Percentiles rank a stretch among this genome's conserved stretches.
Evolutionary conservation across 2,113 vertebrate genomes (phyloP).

Genomic region (Perccottus glenii): DNA sequence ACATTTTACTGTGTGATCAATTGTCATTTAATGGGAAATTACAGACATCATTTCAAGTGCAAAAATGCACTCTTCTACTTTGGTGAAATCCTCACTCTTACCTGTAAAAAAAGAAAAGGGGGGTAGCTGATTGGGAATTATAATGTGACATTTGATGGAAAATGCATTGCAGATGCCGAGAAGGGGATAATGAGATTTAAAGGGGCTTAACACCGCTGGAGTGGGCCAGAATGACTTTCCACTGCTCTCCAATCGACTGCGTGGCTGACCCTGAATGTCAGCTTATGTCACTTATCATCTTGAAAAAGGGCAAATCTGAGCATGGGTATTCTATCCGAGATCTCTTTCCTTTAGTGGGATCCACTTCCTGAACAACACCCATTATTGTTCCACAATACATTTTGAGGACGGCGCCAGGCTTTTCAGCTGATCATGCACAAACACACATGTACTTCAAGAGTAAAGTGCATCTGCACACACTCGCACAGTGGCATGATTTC

Average conservation of each 20-base stretch:
- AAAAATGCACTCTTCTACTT: slow-evolving; percentile 22
- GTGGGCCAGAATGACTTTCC: slow-evolving; percentile 48
- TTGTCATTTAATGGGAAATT: background rate
- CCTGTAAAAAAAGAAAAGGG: slow-evolving; percentile 32
- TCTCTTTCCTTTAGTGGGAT: slow-evolving; percentile 35
- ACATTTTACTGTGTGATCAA: background rate
- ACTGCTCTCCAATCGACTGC: slow-evolving; percentile 44
- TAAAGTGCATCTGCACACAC: slow-evolving; percentile 39
- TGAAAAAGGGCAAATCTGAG: slow-evolving; percentile 50
- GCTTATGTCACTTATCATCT: slow-evolving; percentile 59
- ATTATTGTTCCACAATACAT: slow-evolving; percentile 16
- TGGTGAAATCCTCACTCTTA: slow-evolving; percentile 39
- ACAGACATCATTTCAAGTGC: background rate
- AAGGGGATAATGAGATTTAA: slow-evolving; percentile 59
- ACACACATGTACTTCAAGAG: slow-evolving; percentile 44
- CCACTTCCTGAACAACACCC: slow-evolving; percentile 10
- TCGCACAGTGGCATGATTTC: slow-evolving; percentile 55
- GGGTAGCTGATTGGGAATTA: slow-evolving; percentile 45
- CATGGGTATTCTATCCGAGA: slow-evolving; percentile 19
- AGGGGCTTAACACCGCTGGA: slow-evolving; percentile 46
- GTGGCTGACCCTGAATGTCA: slow-evolving; percentile 45
- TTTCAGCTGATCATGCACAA: slow-evolving; percentile 66
- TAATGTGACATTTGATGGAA: slow-evolving; percentile 64
- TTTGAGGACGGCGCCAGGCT: slow-evolving; percentile 17
- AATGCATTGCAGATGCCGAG: slow-evolving; percentile 51